phyloP scores from a whole-genome alignment of 2,113 vertebrate genomes.

The Phyllostomus discolor region DNA sequence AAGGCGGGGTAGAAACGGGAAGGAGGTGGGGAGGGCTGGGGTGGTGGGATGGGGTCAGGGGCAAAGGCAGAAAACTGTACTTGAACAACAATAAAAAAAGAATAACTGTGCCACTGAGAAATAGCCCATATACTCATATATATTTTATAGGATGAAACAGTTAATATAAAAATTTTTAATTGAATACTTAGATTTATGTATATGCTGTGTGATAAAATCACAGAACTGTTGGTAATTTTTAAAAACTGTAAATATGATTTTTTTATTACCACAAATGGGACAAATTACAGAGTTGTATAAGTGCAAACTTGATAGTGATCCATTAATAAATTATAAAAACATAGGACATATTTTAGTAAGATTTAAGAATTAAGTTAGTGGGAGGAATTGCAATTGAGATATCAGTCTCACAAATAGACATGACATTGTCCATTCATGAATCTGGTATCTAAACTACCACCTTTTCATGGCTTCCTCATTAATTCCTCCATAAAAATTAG shows the following conservation, averaged over 20 bases:
- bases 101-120: neutral
- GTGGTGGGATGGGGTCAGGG: too few relatives aligned
- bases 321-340: neutral
- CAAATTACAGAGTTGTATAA: neutral
- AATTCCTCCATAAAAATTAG: constrained; percentile 29
- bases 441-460: constrained; percentile 17
- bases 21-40: too few relatives aligned
- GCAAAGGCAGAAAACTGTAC: too few relatives aligned
- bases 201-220: neutral
- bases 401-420: neutral
- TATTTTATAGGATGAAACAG: neutral
- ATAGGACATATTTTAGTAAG: neutral
- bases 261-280: neutral
- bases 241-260: neutral
- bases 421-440: constrained; percentile 27
- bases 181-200: neutral
- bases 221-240: neutral
- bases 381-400: neutral
- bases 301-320: neutral
- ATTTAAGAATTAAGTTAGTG: constrained; percentile 1
- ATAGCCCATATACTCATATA: neutral
- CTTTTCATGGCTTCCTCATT: constrained; percentile 31
- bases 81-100: neutral
- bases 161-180: neutral
- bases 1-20: too few relatives aligned